phyloP scores from a whole-genome alignment of 2,888 invertebrate species.

The Aspidapion aeneum region DNA sequence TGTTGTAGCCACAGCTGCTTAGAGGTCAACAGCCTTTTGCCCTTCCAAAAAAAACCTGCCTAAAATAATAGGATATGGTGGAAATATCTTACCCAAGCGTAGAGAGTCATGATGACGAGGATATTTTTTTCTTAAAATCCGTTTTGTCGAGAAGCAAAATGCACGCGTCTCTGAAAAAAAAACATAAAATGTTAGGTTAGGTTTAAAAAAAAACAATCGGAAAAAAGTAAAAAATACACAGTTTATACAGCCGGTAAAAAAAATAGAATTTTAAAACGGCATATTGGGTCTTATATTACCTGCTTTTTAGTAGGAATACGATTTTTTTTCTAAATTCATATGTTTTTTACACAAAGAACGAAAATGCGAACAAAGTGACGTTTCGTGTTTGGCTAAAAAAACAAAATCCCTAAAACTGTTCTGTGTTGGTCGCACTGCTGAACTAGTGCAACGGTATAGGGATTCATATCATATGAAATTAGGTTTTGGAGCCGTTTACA shows the following conservation, averaged over 20 bases:
- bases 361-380: neutral
- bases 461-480: no score
- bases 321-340: neutral
- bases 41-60: slow-evolving; percentile 14
- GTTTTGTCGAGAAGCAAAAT: slow-evolving; percentile 27
- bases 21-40: slow-evolving; percentile 3
- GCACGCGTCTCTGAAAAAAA: slow-evolving; percentile 22
- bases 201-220: slow-evolving; percentile 8
- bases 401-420: neutral
- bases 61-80: neutral
- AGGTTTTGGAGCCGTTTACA: no score
- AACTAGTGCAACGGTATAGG: no score
- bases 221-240: no score
- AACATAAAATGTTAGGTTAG: slow-evolving; percentile 15
- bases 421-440: neutral
- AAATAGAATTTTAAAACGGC: no score
- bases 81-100: slow-evolving; percentile 40
- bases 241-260: no score
- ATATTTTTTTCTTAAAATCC: slow-evolving; percentile 23
- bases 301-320: neutral
- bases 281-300: neutral
- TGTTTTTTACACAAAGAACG: neutral
- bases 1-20: slow-evolving; percentile 1
- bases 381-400: neutral
- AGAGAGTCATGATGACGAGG: slow-evolving; percentile 38